A percentile compares a stretch with the other conserved stretches of the same genome.
These are phyloP conservation scores for Sinodicranocentrus sp. DNA, from an alignment of 2,888 invertebrate species.

Conservation along the genomic window DNA sequence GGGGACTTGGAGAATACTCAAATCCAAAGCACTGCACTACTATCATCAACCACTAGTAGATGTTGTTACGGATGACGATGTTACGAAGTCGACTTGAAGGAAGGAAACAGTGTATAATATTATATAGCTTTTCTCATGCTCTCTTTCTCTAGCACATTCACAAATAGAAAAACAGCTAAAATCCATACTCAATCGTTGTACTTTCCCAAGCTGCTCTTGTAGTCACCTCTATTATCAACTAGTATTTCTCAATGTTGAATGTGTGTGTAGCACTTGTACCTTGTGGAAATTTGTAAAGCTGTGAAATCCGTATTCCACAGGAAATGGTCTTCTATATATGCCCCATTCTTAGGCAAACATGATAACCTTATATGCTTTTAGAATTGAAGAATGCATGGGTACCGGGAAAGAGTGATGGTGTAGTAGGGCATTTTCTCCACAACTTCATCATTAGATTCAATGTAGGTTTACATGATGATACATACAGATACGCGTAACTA, in stretches of 20 bases:
- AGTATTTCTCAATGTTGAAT: not conserved
- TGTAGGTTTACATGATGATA: not conserved
- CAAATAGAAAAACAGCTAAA: not conserved
- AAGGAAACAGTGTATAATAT: slow-evolving; percentile 11
- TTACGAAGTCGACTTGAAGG: not conserved
- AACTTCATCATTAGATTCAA: slow-evolving; percentile 6
- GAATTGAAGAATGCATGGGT: too few relatives aligned
- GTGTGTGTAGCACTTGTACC: too few relatives aligned
- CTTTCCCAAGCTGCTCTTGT: not conserved
- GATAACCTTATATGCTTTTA: too few relatives aligned
- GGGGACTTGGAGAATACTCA: slow-evolving; percentile 71
- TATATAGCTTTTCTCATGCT: too few relatives aligned
- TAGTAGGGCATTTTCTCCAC: too few relatives aligned
- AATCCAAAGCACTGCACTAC: slow-evolving; percentile 47
- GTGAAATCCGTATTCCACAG: not conserved
- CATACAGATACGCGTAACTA: not conserved
- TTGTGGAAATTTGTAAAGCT: not conserved
- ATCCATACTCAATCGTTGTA: not conserved
- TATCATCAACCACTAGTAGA: slow-evolving; percentile 16
- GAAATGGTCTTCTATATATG: too few relatives aligned
- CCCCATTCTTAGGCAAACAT: too few relatives aligned
- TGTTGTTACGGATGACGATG: not conserved
- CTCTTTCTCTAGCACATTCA: not conserved
- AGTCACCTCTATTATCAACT: slow-evolving; percentile 7
- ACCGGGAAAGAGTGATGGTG: too few relatives aligned